Evolutionary conservation across 1,140 invertebrate species (phyloP).

Genomic region (Gonioctena quinquepunctata): DNA sequence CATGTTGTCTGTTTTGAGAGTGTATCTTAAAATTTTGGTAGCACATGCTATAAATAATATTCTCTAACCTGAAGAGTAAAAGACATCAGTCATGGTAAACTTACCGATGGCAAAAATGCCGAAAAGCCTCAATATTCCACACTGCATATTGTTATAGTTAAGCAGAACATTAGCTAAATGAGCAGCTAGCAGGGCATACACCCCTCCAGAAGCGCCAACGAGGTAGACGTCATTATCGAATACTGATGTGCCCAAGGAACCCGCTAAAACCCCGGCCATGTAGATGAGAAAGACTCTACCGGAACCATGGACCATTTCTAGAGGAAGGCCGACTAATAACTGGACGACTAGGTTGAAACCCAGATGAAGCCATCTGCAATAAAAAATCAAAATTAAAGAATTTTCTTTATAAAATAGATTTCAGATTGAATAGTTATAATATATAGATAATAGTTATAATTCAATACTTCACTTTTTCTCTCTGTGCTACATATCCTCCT

Average conservation of each 20-base stretch:
- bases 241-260: conserved; percentile 91
- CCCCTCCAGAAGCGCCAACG: conserved; percentile 91
- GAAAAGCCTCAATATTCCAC: conserved; percentile 85
- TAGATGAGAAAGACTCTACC: conserved; percentile 88
- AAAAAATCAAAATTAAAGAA: no score
- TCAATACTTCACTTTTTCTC: no score
- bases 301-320: conserved; percentile 97
- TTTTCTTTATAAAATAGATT: no score
- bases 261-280: conserved; percentile 90
- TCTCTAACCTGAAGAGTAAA: no score
- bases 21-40: no score
- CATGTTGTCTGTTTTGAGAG: no score
- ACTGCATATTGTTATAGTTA: conserved; percentile 97
- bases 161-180: conserved; percentile 93
- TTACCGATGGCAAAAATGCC: conserved; percentile 91
- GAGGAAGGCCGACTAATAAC: conserved; percentile 84
- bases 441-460: no score
- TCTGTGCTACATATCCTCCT: no score
- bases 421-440: no score
- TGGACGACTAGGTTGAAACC: conserved; percentile 94
- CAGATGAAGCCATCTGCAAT: conserved; percentile 89
- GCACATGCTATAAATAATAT: no score
- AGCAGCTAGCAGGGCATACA: conserved; percentile 91
- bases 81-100: no score
- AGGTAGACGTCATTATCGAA: conserved; percentile 93